phyloP scores from a whole-genome alignment of 2,888 invertebrate species.

The Bursaphelenchus okinawaensis region DNA sequence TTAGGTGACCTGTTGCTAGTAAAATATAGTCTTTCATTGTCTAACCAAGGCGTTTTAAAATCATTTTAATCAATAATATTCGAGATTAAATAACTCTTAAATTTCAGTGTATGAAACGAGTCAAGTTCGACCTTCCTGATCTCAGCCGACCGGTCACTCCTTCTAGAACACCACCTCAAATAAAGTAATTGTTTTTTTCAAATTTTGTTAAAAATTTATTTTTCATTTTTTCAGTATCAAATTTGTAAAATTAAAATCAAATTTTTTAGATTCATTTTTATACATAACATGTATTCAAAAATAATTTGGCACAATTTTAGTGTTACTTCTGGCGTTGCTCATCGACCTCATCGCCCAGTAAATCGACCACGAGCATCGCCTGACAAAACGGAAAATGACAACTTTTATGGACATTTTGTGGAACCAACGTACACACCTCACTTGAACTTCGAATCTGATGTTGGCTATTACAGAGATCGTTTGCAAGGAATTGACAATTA shows the following conservation, averaged over 20 bases:
- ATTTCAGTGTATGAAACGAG: background rate
- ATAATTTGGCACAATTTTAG: too few species aligned
- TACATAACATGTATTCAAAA: too few species aligned
- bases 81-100: too few species aligned
- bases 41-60: too few species aligned
- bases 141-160: background rate
- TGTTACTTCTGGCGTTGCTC: background rate
- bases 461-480: background rate
- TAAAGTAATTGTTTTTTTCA: background rate
- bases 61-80: too few species aligned
- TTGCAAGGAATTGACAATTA: background rate
- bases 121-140: constrained; percentile 1
- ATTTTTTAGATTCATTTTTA: too few species aligned
- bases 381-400: background rate
- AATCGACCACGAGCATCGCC: background rate
- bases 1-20: too few species aligned
- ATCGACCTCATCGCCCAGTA: background rate
- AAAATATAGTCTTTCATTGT: too few species aligned
- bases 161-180: background rate
- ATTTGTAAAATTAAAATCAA: constrained; percentile 11
- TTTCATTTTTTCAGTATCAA: constrained; percentile 2
- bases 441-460: too few species aligned
- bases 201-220: background rate
- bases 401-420: background rate
- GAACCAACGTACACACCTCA: background rate